Evolutionary conservation across 2,888 invertebrate genomes (phyloP).

Genomic region (Drosophila yooni): DNA sequence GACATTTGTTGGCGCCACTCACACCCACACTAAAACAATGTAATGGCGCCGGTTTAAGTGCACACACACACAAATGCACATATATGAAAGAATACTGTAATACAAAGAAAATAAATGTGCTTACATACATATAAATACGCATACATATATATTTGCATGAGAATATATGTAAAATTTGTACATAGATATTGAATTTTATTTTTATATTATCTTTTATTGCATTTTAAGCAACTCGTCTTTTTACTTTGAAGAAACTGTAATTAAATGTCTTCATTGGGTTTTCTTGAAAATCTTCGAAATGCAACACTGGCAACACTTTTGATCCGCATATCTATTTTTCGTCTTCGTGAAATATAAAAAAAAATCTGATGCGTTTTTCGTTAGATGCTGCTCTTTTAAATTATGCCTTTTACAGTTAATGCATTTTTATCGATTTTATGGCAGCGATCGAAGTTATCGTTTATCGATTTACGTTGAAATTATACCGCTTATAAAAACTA

Average conservation of each 20-base stretch:
- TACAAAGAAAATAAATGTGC: neutral
- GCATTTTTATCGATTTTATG: neutral
- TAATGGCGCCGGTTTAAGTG: constrained; percentile 45
- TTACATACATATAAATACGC: neutral
- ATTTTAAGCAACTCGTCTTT: neutral
- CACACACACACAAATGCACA: constrained; percentile 27
- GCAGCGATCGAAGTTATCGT: neutral
- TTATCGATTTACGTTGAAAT: neutral
- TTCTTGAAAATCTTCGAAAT: neutral
- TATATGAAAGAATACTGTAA: constrained; percentile 3
- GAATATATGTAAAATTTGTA: neutral
- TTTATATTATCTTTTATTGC: neutral
- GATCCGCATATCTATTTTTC: neutral
- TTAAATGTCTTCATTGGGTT: neutral
- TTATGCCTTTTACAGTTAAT: neutral
- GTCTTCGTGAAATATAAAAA: neutral
- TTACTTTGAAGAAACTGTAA: neutral
- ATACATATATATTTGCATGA: neutral
- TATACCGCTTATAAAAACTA: neutral
- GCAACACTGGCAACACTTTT: neutral
- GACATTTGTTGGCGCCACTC: constrained; percentile 46
- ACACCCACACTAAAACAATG: constrained; percentile 45
- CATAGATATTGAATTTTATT: neutral
- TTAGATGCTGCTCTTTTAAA: neutral
- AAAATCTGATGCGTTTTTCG: neutral